Percentiles rank a stretch among this genome's conserved stretches.
These are phyloP conservation scores for Prolemur simus DNA, from an alignment of 2,113 vertebrate species.

Conservation along the genomic window DNA sequence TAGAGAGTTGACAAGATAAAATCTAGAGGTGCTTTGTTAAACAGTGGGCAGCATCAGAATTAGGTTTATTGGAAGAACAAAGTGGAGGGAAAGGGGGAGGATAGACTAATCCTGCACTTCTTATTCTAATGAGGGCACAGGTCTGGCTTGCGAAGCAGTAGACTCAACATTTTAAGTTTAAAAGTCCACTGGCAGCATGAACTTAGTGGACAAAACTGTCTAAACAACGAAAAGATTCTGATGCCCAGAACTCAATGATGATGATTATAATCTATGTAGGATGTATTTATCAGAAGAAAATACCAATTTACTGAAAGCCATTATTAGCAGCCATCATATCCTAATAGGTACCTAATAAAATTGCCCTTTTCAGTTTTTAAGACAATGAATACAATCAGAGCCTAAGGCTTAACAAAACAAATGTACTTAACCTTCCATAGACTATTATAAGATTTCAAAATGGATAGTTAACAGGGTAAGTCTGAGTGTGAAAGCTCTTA, in stretches of 20 bases:
- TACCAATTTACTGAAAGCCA: conserved; percentile 51
- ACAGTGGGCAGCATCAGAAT: not conserved
- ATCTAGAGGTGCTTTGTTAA: conserved; percentile 20
- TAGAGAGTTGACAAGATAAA: not conserved
- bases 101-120: not conserved
- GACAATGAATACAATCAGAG: conserved; percentile 57
- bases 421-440: conserved; percentile 35
- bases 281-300: conserved; percentile 56
- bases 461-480: not conserved
- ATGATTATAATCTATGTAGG: not conserved
- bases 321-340: conserved; percentile 62
- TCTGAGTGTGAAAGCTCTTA: not conserved
- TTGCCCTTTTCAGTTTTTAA: conserved; percentile 67
- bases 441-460: not conserved
- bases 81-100: not conserved
- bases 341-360: conserved; percentile 69
- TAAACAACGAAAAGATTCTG: not conserved
- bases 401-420: conserved; percentile 57
- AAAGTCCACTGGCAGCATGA: not conserved
- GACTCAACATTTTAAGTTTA: not conserved
- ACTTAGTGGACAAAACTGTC: not conserved
- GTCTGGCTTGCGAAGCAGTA: not conserved
- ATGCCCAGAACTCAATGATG: not conserved
- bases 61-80: not conserved
- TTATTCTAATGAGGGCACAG: not conserved